phyloP scores from a whole-genome alignment of 2,888 invertebrate genomes.

The Pelosia muscerda region DNA sequence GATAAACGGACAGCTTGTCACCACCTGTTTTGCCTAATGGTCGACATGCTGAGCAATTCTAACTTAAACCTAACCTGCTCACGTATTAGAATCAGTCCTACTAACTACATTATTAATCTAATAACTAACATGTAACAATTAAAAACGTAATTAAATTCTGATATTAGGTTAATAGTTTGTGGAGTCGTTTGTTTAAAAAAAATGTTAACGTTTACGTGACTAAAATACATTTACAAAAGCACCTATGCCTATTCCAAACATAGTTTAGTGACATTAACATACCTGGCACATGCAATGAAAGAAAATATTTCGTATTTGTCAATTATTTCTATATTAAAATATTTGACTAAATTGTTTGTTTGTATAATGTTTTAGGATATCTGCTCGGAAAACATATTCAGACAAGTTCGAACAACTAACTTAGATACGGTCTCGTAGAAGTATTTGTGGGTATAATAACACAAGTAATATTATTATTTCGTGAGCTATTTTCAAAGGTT shows the following conservation, averaged over 20 bases:
- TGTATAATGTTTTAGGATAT: not conserved
- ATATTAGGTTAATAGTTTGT: constrained; percentile 1
- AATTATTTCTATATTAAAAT: not conserved
- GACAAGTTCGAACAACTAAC: not conserved
- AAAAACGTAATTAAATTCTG: not conserved
- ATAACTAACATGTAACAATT: constrained; percentile 2
- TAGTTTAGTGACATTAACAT: not conserved
- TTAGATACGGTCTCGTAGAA: not conserved
- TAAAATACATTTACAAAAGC: constrained; percentile 8
- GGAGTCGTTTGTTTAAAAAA: constrained; percentile 7
- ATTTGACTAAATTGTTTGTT: not conserved
- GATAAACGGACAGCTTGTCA: not conserved
- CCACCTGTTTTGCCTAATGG: constrained; percentile 1
- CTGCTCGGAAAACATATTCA: not conserved
- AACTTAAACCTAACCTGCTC: not conserved
- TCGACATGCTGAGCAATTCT: not conserved
- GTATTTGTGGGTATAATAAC: not conserved
- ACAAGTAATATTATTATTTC: not conserved
- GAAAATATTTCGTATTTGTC: constrained; percentile 1
- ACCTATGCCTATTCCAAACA: not conserved
- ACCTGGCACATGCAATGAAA: not conserved
- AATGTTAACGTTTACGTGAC: constrained; percentile 14
- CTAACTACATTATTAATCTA: not conserved
- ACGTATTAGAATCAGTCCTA: not conserved
- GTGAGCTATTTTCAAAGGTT: not conserved